Conservation (phyloP, 1,140 invertebrate species). For the Hylyphantes graminicola region DNA sequence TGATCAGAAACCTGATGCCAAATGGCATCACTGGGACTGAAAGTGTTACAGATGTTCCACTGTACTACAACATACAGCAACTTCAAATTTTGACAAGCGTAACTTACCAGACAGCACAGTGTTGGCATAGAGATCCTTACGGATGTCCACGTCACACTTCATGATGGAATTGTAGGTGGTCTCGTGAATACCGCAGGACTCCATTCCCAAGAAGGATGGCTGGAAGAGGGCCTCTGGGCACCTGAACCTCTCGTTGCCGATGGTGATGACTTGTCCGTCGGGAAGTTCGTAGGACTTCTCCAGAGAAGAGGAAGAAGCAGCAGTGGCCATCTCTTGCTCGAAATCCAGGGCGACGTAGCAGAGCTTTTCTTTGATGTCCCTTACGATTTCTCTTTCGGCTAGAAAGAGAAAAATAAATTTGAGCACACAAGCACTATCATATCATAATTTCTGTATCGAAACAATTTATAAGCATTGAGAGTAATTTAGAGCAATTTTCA, state of each 20-base stretch:
- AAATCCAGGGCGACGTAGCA: constrained; percentile 71
- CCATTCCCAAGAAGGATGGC: constrained; percentile 92
- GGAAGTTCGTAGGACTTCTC: constrained; percentile 69
- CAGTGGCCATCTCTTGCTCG: constrained; percentile 73
- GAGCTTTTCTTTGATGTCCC: constrained; percentile 70
- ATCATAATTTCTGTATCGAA: no score
- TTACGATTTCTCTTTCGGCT: constrained; percentile 71
- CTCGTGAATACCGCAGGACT: constrained; percentile 93
- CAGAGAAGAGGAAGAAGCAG: constrained; percentile 68
- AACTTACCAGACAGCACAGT: constrained; percentile 69
- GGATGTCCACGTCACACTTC: constrained; percentile 71
- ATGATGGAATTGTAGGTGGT: constrained; percentile 82
- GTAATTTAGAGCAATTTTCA: no score
- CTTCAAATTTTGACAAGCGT: not conserved
- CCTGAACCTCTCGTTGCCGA: constrained; percentile 83
- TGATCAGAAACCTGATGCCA: no score
- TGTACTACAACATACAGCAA: no score
- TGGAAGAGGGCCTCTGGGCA: constrained; percentile 73
- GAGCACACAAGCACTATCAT: no score
- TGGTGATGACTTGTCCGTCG: constrained; percentile 84
- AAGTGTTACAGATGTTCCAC: no score
- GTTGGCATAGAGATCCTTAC: constrained; percentile 70
- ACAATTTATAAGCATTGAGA: no score
- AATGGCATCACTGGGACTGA: no score
- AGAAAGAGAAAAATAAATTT: no score